Percentiles rank a stretch among this genome's conserved stretches.
Evolutionary conservation across 2,888 invertebrate species (phyloP).

Genomic region (Neria commutata): DNA sequence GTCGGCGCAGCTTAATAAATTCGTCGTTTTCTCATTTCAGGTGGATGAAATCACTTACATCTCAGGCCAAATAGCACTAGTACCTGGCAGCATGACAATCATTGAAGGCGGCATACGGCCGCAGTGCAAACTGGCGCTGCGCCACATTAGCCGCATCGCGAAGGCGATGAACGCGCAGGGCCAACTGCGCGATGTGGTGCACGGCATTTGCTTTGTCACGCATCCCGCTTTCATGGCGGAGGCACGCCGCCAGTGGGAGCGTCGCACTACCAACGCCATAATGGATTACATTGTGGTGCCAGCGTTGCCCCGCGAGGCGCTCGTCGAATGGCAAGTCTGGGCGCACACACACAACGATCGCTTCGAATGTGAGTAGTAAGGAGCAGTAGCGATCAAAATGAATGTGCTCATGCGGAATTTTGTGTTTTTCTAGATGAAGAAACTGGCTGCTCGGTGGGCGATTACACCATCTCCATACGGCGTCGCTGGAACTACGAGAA

Average conservation of each 20-base stretch:
- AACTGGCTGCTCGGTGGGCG: constrained; percentile 84
- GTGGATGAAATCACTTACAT: constrained; percentile 85
- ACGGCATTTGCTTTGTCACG: constrained; percentile 88
- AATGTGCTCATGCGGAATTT: not conserved
- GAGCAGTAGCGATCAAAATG: too few relatives aligned
- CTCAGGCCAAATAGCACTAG: constrained; percentile 90
- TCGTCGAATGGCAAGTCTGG: constrained; percentile 94
- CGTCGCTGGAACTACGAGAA: constrained; percentile 90
- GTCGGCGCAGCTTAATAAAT: not conserved
- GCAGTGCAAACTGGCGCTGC: constrained; percentile 82
- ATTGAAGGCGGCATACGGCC: constrained; percentile 78
- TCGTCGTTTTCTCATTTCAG: too few relatives aligned
- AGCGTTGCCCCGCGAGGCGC: constrained; percentile 77
- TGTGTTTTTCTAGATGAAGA: constrained; percentile 74
- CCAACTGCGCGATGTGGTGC: constrained; percentile 79
- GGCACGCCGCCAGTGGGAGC: constrained; percentile 81
- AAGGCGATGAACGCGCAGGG: constrained; percentile 80
- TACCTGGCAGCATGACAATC: constrained; percentile 79
- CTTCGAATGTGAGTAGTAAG: constrained; percentile 75
- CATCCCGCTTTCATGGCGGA: constrained; percentile 72
- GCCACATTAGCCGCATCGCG: constrained; percentile 83
- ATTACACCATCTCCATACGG: constrained; percentile 82
- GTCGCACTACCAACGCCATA: constrained; percentile 83
- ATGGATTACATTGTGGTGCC: constrained; percentile 86
- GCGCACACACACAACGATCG: constrained; percentile 85